These are phyloP conservation scores for Stichodactyla helianthus DNA, from an alignment of 64 coral and sea anemone genomes.

Conservation along the genomic window DNA sequence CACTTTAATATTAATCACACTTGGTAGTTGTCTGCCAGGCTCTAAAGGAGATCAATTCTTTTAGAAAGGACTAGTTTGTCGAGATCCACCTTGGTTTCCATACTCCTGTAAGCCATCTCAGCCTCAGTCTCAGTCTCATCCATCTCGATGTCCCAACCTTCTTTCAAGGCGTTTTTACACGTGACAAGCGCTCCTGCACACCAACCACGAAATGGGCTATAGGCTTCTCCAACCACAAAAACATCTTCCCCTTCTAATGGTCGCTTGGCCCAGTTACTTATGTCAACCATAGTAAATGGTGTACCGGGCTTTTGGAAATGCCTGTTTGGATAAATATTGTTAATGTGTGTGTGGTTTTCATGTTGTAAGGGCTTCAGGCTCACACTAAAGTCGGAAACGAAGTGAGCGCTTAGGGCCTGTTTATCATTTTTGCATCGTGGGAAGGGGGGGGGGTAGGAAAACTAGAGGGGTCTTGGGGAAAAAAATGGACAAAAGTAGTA, in stretches of 20 bases:
- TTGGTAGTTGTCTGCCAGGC: too few relatives aligned
- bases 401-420: too few relatives aligned
- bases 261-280: conserved; percentile 47
- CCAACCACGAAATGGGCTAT: conserved; percentile 41
- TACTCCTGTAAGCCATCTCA: neutral
- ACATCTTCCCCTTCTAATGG: conserved; percentile 11
- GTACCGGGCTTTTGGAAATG: conserved; percentile 38
- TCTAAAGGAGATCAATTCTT: neutral
- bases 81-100: neutral
- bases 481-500: too few relatives aligned
- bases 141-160: conserved; percentile 43
- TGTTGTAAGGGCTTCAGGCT: too few relatives aligned
- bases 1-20: too few relatives aligned
- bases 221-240: conserved; percentile 45
- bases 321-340: neutral
- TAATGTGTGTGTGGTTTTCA: neutral
- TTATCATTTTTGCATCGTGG: too few relatives aligned
- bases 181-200: conserved; percentile 45
- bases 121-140: neutral
- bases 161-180: conserved; percentile 29
- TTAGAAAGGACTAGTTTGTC: neutral
- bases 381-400: too few relatives aligned
- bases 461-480: too few relatives aligned
- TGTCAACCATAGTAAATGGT: conserved; percentile 21
- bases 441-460: too few relatives aligned